A percentile compares a stretch with the other conserved stretches of the same genome.
Evolutionary conservation across 2,797 vertebrate species (phyloP).

Genomic region (Erithacus rubecula): DNA sequence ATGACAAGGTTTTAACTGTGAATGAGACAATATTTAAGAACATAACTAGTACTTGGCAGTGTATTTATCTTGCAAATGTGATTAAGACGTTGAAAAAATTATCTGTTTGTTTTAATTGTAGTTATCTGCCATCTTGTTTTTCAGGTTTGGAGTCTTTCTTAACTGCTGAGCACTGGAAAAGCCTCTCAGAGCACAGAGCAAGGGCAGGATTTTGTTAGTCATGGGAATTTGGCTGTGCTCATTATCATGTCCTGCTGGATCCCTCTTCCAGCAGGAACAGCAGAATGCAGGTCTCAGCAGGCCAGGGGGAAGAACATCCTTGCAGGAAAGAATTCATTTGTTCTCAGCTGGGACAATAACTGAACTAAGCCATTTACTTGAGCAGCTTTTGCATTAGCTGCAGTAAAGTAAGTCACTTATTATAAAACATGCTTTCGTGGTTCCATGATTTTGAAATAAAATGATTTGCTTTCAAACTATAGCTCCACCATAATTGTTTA

Average conservation of each 20-base stretch:
- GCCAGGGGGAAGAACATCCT: not conserved
- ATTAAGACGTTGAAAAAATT: not conserved
- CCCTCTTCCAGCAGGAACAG: not conserved
- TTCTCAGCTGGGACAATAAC: not conserved
- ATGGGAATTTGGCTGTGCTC: not conserved
- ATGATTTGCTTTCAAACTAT: not conserved
- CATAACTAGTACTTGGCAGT: not conserved
- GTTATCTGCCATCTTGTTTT: conserved; percentile 21
- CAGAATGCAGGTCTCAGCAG: not conserved
- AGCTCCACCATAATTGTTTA: not conserved
- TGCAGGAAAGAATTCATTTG: not conserved
- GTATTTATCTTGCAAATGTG: conserved; percentile 25
- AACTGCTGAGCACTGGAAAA: not conserved
- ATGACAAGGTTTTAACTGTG: not conserved
- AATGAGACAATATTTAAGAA: not conserved
- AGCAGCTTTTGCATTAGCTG: not conserved
- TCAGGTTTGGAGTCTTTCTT: conserved; percentile 12
- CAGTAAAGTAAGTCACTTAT: not conserved
- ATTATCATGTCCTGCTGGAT: not conserved
- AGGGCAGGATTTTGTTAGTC: not conserved
- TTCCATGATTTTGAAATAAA: not conserved
- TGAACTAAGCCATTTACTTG: not conserved
- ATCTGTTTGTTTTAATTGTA: not conserved
- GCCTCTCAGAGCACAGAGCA: not conserved
- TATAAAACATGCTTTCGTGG: not conserved